Percentiles rank a stretch among this genome's conserved stretches.
These are phyloP conservation scores for Coelopa frigida DNA, from an alignment of 1,140 invertebrate genomes.

Conservation along the genomic window DNA sequence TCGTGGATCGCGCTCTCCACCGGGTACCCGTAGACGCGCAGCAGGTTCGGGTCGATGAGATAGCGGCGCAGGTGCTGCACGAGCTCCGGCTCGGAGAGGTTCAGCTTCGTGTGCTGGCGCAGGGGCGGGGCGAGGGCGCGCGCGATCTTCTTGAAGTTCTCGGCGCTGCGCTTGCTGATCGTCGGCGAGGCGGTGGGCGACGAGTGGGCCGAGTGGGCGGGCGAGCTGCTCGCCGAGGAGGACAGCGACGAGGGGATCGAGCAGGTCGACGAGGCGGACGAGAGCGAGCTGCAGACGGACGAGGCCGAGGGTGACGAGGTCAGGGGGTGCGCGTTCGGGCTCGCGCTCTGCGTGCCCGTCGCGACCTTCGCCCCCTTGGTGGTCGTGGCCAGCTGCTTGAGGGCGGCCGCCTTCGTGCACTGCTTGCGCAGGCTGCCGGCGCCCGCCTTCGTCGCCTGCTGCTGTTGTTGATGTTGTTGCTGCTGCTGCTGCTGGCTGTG, in stretches of 20 bases:
- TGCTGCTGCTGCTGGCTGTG: constrained; percentile 12
- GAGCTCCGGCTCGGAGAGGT: constrained; percentile 43
- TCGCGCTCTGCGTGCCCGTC: constrained; percentile 7
- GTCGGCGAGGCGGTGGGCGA: constrained; percentile 14
- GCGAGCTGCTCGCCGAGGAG: constrained; percentile 11
- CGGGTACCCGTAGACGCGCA: constrained; percentile 67
- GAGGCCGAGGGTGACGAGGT: constrained; percentile 12
- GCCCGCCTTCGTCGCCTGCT: neutral
- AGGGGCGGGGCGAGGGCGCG: constrained; percentile 24
- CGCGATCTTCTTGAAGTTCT: constrained; percentile 12
- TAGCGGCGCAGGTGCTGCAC: constrained; percentile 51
- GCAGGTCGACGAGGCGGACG: constrained; percentile 5
- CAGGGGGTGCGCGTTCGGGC: constrained; percentile 4
- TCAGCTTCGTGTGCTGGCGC: constrained; percentile 37
- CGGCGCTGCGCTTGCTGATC: constrained; percentile 10
- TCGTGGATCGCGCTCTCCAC: constrained; percentile 53
- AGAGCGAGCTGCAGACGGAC: constrained; percentile 20
- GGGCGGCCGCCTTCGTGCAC: constrained; percentile 13
- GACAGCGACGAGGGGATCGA: constrained; percentile 3
- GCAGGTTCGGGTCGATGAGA: constrained; percentile 55
- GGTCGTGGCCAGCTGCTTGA: constrained; percentile 10
- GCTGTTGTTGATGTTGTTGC: constrained; percentile 13
- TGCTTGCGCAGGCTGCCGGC: constrained; percentile 11
- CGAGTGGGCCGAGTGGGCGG: constrained; percentile 9
- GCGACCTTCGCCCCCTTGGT: constrained; percentile 1